These are phyloP conservation scores for Beris morrisii DNA, from an alignment of 2,888 invertebrate genomes.

Conservation along the genomic window DNA sequence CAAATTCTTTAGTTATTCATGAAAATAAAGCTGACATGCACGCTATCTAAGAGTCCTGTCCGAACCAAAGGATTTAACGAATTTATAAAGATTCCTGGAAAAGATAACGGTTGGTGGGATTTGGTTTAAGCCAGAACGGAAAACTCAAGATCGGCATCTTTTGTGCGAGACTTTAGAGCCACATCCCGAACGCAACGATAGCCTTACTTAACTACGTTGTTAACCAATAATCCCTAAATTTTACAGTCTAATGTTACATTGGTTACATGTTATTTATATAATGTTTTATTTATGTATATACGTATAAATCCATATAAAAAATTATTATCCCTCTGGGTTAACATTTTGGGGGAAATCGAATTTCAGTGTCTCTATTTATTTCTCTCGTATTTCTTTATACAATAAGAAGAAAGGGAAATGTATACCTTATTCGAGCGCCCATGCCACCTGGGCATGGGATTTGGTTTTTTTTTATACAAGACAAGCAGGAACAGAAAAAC, in stretches of 20 bases:
- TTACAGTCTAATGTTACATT: slow-evolving; percentile 24
- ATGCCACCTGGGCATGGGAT: too few species aligned
- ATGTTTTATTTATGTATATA: slow-evolving; percentile 21
- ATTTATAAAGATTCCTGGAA: neutral
- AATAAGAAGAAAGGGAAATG: too few species aligned
- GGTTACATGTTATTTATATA: slow-evolving; percentile 2
- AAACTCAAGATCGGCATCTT: slow-evolving; percentile 5
- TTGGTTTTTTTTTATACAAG: too few species aligned
- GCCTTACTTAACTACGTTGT: slow-evolving; percentile 7
- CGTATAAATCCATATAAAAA: slow-evolving; percentile 41
- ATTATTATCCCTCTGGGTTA: slow-evolving; percentile 41
- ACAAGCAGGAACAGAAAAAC: slow-evolving; percentile 1
- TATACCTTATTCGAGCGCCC: too few species aligned
- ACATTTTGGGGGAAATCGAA: slow-evolving; percentile 30
- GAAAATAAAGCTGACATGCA: slow-evolving; percentile 39
- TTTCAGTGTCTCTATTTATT: too few species aligned
- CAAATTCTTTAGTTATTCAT: slow-evolving; percentile 28
- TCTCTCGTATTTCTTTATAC: too few species aligned
- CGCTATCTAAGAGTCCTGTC: slow-evolving; percentile 8
- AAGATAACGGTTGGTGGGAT: slow-evolving; percentile 23
- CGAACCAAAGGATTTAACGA: too few species aligned
- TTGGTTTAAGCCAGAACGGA: slow-evolving; percentile 12
- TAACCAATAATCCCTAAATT: slow-evolving; percentile 24
- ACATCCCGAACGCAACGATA: neutral
- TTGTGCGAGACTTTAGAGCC: too few species aligned